Conservation (phyloP, 2,888 invertebrate genomes). For the Tetragonisca angustula region DNA sequence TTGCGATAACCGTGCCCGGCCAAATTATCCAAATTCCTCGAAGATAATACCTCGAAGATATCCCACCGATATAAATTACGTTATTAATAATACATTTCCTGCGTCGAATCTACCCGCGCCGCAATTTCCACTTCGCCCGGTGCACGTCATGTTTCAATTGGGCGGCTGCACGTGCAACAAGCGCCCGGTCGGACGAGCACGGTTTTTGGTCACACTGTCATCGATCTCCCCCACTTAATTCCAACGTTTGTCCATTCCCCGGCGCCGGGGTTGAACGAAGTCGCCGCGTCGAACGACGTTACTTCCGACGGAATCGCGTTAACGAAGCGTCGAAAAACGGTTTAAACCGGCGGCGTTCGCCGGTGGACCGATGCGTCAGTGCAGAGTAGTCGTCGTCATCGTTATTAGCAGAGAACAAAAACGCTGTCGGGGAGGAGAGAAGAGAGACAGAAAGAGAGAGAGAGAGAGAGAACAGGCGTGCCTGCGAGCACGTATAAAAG, state of each 20-base stretch:
- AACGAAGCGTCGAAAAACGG: slow-evolving; percentile 60
- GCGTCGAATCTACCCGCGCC: not conserved
- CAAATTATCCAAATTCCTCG: not conserved
- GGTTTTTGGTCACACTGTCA: slow-evolving; percentile 11
- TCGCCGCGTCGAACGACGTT: slow-evolving; percentile 24
- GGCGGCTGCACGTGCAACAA: not conserved
- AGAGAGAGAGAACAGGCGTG: slow-evolving; percentile 6
- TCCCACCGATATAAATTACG: not conserved
- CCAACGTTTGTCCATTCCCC: slow-evolving; percentile 40
- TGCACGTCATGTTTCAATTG: not conserved
- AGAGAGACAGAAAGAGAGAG: too few species aligned
- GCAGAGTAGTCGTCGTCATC: slow-evolving; percentile 15
- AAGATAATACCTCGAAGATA: not conserved
- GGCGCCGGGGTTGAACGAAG: not conserved
- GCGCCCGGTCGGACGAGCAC: not conserved
- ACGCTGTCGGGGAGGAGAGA: slow-evolving; percentile 9
- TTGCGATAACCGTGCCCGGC: not conserved
- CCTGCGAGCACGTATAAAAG: slow-evolving; percentile 23
- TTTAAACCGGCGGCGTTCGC: slow-evolving; percentile 46
- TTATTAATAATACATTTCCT: not conserved
- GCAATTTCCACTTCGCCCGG: not conserved
- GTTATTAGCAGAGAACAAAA: slow-evolving; percentile 52
- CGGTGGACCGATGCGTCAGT: slow-evolving; percentile 38
- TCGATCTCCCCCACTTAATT: slow-evolving; percentile 31
- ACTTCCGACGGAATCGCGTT: slow-evolving; percentile 46